Evolutionary conservation across 92 coral and sea anemone species (phyloP).

Genomic region (Palythoa caribaeorum): DNA sequence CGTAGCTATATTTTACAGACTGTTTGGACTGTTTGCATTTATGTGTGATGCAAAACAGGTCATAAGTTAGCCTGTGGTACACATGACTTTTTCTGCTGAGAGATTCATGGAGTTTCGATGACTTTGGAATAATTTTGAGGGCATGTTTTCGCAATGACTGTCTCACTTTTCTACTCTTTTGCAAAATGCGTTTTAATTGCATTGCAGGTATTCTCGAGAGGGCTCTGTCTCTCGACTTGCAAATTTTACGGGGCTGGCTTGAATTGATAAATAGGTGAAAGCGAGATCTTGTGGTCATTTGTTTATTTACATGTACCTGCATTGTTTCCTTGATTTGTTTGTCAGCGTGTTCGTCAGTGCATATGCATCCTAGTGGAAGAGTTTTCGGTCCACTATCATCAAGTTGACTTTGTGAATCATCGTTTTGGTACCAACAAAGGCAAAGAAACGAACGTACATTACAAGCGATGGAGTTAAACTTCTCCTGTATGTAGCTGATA

Average conservation of each 20-base stretch:
- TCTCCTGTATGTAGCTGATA: constrained; percentile 48
- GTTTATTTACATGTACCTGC: constrained; percentile 40
- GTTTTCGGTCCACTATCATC: constrained; percentile 31
- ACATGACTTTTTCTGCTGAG: constrained; percentile 44
- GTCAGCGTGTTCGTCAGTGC: constrained; percentile 23
- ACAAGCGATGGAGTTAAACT: constrained; percentile 41
- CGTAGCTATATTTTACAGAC: constrained; percentile 1
- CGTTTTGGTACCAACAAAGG: constrained; percentile 48
- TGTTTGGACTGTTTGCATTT: constrained; percentile 15
- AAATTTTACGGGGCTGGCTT: constrained; percentile 23
- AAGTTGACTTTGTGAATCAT: constrained; percentile 48
- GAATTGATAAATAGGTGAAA: constrained; percentile 37
- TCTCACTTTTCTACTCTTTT: constrained; percentile 40
- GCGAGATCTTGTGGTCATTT: constrained; percentile 48
- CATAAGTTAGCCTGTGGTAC: constrained; percentile 42
- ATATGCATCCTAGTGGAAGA: constrained; percentile 34
- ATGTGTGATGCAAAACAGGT: neutral
- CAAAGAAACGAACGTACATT: constrained; percentile 48
- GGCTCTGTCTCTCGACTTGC: constrained; percentile 41
- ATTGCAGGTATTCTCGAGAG: constrained; percentile 44
- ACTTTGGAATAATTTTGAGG: constrained; percentile 45
- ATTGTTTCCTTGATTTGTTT: constrained; percentile 20
- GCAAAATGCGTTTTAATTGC: constrained; percentile 32
- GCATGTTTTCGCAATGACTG: constrained; percentile 30
- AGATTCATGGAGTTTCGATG: constrained; percentile 43